Evolutionary conservation across 2,888 invertebrate genomes (phyloP).

Genomic region (Ellobium chinense): DNA sequence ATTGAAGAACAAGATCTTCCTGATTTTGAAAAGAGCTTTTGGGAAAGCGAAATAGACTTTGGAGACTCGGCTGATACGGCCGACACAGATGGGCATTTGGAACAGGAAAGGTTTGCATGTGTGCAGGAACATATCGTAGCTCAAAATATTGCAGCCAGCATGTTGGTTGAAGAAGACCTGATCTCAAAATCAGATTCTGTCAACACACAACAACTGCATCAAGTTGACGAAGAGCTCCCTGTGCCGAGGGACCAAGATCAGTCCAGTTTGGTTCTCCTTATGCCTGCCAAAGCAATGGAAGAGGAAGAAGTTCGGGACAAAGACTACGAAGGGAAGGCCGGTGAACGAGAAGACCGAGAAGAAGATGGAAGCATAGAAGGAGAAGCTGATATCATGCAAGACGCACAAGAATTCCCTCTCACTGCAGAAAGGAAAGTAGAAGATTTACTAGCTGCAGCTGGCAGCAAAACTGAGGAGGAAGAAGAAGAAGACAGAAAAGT

Average conservation of each 20-base stretch:
- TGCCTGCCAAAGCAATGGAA: neutral
- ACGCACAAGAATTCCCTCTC: no score
- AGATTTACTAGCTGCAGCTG: no score
- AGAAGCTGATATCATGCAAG: neutral
- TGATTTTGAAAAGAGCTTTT: neutral
- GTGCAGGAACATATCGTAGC: constrained; percentile 8
- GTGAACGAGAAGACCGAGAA: neutral
- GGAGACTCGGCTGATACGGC: neutral
- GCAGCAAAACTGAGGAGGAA: neutral
- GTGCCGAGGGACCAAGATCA: neutral
- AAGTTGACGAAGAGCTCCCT: neutral
- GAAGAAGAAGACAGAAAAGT: no score
- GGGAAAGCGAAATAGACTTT: neutral
- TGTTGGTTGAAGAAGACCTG: neutral
- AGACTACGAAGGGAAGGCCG: neutral
- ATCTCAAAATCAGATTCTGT: neutral
- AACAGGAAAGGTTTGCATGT: constrained; percentile 10
- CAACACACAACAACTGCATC: neutral
- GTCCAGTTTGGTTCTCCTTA: neutral
- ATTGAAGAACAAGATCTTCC: no score
- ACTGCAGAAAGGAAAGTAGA: no score
- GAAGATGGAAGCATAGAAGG: neutral
- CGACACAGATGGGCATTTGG: no score
- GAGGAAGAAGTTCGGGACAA: neutral
- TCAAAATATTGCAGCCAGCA: constrained; percentile 14